Evolutionary conservation across 2,888 invertebrate genomes (phyloP), one percentile per base, ranked within the genome.

Genomic region (Lithophane leautieri): DNA sequence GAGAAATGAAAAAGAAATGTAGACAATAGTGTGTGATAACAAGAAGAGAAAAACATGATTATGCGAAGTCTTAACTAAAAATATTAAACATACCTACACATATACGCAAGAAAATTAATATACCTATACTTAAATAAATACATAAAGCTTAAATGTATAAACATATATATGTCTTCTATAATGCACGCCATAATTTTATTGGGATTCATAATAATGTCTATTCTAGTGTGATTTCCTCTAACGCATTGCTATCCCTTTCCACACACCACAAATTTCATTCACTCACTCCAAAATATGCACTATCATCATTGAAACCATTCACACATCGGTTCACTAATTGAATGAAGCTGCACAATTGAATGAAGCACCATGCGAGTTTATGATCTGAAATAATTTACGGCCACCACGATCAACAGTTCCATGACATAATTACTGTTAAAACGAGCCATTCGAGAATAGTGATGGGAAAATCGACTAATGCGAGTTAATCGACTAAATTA

Each of bases 311-410:
- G 68, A 58, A 78, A 66, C 56, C 58, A 65, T 68, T 77, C 69
- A 77, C 75, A 76, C 76, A 73, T 61, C 62, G 65, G 56, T 66
- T 69, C 81, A 83, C 71, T 81, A 85, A 88, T 87, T 76, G 61
- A 86, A 85, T 83, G 81, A 76, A 80, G 66, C 70, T 79, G n/a
- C n/a, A n/a, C n/a, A n/a, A n/a, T n/a, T n/a, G n/a, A n/a, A n/a
- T n/a, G n/a, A n/a, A n/a, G n/a, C 65, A 73, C 79, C 83, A 82
- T 76, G 75, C 76, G 82, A 82, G 81, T 90, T 91, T 91, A 91
- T 91, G 90, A 89, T 73, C 85, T 89, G 91, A 80, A 89, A 89
- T 91, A 91, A 90, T 92, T 89, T 91, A 92, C 75, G 80, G 85
- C 76, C 58, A 74, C 89, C 85, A 76, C 89, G 73, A 90, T 90